Evolutionary conservation across 2,113 vertebrate genomes (phyloP).

Genomic region (Prietella phreatophila): DNA sequence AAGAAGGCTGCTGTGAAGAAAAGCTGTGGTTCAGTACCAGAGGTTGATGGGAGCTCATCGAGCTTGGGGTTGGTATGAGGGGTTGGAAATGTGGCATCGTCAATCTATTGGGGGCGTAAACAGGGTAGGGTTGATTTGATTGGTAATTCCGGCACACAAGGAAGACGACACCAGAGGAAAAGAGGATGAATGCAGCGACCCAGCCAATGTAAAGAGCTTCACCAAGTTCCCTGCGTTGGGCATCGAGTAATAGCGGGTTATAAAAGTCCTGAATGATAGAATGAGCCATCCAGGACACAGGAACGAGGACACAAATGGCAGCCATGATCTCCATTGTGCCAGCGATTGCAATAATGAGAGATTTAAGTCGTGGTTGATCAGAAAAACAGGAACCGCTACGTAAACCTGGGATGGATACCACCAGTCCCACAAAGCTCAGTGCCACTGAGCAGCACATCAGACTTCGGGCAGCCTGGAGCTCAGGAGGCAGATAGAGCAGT

Average conservation of each 20-base stretch:
- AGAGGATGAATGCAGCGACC: constrained; percentile 70
- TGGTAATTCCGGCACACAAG: constrained; percentile 59
- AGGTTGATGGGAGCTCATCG: constrained; percentile 39
- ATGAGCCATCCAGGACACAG: constrained; percentile 61
- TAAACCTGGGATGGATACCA: constrained; percentile 74
- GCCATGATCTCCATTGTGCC: constrained; percentile 58
- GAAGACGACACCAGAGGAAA: constrained; percentile 67
- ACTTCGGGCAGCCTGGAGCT: constrained; percentile 71
- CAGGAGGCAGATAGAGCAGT: constrained; percentile 69
- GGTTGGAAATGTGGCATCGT: constrained; percentile 55
- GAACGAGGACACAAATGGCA: constrained; percentile 54
- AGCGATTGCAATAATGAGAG: constrained; percentile 36
- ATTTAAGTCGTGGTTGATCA: constrained; percentile 51
- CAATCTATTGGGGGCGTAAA: constrained; percentile 12
- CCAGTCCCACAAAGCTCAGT: constrained; percentile 69
- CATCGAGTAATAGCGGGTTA: constrained; percentile 72
- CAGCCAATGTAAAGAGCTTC: constrained; percentile 78
- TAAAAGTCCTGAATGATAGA: constrained; percentile 69
- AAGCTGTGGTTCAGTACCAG: constrained; percentile 31
- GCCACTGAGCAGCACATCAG: constrained; percentile 73
- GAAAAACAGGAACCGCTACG: constrained; percentile 63
- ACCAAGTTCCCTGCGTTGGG: constrained; percentile 74
- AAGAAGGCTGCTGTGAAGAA: constrained; percentile 23
- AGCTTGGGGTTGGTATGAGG: constrained; percentile 51
- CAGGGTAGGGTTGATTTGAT: constrained; percentile 52